Base-by-base conservation (phyloP, 2,797 vertebrate species). In the Sorex maritimensis region DNA sequence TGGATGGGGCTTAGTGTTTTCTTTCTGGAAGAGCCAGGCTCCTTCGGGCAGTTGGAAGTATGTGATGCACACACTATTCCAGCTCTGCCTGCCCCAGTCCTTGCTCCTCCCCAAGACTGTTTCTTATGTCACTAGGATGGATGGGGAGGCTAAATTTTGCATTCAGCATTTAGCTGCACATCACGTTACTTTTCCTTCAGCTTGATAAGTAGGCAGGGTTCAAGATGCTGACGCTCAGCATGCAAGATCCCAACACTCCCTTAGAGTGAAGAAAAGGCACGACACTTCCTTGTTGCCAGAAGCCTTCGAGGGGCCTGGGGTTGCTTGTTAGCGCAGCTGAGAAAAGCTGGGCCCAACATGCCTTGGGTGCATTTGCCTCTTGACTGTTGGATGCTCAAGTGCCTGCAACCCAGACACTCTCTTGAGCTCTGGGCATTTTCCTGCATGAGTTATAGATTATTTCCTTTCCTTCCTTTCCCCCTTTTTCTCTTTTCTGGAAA, bases 171-270 rank as follows among this genome's bases (percentile, higher is more conserved):
- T 34, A 58, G 46, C n/a, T 41, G 4, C 14, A 24, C 74, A 52
- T 41, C 12, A 77, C 28, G 41, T 63, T 73, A 82, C 34, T 55
- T 71, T 30, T 12, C 14, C 10, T 85, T 11, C 63, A 44, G 34
- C 10, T 41, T 81, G 44, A 23, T 77, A 67, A 71, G 14, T 38
- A 55, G 49, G 5, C 58, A 38, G 5, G 3, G 2, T 77, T 90
- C 44, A 34, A 52, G 46, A 13, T 69, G 75, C 9, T 68, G 46
- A 34, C 15, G 24, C 61, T 68, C 5, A 34, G 28, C 9, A 5
- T 34, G 38, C 38, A 2, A 44, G 65, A 14, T 7, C 12, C 13
- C 17, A 28, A 0, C 4, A 2, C 2, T 10, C 3, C 0, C 10
- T 17, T 19, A 2, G 17, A 13, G 21, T 87, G 79, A 71, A 49